These are phyloP conservation scores for Callaeas wilsoni DNA, from an alignment of 2,113 vertebrate species.

Conservation along the genomic window DNA sequence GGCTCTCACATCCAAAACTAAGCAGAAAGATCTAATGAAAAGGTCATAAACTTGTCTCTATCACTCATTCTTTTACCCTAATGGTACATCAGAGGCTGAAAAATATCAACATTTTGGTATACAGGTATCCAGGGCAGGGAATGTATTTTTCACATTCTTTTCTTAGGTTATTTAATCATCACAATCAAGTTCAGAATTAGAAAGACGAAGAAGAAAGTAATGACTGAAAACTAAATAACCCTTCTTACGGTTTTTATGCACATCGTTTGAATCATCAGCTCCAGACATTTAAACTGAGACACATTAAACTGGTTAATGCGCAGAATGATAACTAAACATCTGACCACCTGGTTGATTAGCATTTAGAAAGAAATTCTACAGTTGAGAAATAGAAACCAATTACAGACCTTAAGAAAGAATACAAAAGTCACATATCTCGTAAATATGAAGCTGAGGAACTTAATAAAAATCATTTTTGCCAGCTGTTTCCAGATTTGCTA, in stretches of 20 bases:
- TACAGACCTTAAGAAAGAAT: conserved; percentile 33
- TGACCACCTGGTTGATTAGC: conserved; percentile 42
- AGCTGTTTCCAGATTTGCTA: conserved; percentile 72
- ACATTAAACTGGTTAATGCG: conserved; percentile 32
- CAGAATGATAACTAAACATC: conserved; percentile 35
- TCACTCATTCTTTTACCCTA: background rate
- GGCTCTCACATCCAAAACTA: background rate
- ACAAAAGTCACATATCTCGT: conserved; percentile 28
- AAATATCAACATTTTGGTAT: background rate
- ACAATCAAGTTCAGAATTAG: background rate
- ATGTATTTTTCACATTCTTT: background rate
- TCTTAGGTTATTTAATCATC: background rate
- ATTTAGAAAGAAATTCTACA: conserved; percentile 51
- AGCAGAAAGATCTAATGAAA: background rate
- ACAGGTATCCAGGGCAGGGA: background rate
- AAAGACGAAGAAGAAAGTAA: background rate
- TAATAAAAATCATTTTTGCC: conserved; percentile 71
- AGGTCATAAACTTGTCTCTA: background rate
- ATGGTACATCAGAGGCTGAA: background rate
- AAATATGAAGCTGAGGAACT: conserved; percentile 56
- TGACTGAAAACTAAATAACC: background rate
- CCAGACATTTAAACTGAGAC: conserved; percentile 27
- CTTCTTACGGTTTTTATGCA: background rate
- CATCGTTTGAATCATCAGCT: background rate
- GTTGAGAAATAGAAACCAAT: conserved; percentile 52